phyloP scores from a whole-genome alignment of 2,113 vertebrate species.

The Neomonachus schauinslandi region DNA sequence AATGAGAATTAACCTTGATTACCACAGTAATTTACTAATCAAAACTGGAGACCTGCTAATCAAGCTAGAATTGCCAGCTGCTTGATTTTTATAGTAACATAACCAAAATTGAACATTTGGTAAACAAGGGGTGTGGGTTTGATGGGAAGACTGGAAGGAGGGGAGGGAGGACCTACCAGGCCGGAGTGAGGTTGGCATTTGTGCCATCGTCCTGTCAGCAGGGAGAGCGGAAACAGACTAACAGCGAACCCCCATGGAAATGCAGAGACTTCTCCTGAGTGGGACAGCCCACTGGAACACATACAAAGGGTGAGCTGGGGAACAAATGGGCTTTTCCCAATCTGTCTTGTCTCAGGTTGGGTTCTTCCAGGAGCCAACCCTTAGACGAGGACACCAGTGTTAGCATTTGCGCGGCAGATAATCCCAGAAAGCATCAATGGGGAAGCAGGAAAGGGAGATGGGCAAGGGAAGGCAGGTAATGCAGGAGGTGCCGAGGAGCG shows the following conservation, averaged over 20 bases:
- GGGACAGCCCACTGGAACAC: accelerated
- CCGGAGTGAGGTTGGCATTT: background rate
- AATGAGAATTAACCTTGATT: conserved; percentile 92
- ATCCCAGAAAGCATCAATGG: background rate
- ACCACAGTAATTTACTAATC: conserved; percentile 90
- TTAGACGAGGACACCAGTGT: background rate
- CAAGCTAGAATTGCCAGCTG: conserved; percentile 90
- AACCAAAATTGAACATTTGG: conserved; percentile 89
- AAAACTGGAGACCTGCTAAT: conserved; percentile 92
- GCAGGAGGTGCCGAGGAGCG: accelerated
- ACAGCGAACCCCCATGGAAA: accelerated
- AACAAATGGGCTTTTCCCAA: background rate
- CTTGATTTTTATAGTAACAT: conserved; percentile 90
- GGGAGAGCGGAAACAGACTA: background rate
- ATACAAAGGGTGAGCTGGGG: accelerated
- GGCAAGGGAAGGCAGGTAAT: background rate
- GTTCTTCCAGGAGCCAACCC: background rate
- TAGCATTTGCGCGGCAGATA: background rate
- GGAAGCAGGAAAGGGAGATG: background rate
- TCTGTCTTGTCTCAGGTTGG: accelerated
- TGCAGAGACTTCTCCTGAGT: background rate
- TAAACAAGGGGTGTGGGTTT: conserved; percentile 85
- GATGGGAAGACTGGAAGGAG: conserved; percentile 9
- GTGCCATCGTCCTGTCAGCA: background rate
- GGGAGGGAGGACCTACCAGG: background rate